phyloP scores from a whole-genome alignment of 2,797 vertebrate species.

The Oreochromis mossambicus region DNA sequence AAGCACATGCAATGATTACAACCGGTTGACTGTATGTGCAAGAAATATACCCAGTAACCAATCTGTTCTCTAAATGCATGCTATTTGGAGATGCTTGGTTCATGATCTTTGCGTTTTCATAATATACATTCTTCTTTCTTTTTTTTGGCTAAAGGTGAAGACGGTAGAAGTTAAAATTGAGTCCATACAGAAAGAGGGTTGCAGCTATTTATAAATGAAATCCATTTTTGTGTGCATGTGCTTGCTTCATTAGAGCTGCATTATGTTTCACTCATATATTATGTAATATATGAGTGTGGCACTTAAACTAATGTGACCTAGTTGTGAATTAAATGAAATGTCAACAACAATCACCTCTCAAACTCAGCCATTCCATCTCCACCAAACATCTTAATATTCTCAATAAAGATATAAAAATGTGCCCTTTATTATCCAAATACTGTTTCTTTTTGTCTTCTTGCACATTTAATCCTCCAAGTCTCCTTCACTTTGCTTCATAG shows the following conservation, averaged over 20 bases:
- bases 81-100: not conserved
- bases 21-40: slow-evolving; percentile 19
- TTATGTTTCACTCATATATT: slow-evolving; percentile 13
- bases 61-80: not conserved
- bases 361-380: not conserved
- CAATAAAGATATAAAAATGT: not conserved
- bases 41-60: not conserved
- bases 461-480: not conserved
- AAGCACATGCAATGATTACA: slow-evolving; percentile 26
- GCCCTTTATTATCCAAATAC: slow-evolving; percentile 3
- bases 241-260: slow-evolving; percentile 35
- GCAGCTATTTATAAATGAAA: not conserved
- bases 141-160: not conserved
- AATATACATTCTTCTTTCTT: not conserved
- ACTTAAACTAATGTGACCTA: slow-evolving; percentile 47
- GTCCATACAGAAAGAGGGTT: not conserved
- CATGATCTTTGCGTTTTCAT: not conserved
- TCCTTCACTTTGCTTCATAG: not conserved
- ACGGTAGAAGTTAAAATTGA: not conserved
- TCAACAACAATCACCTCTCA: slow-evolving; percentile 18
- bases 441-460: not conserved
- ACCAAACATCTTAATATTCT: not conserved
- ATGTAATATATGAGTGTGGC: not conserved
- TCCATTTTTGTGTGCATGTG: not conserved
- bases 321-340: slow-evolving; percentile 34